phyloP scores from a whole-genome alignment of 2,888 invertebrate species.

The Hirtodrosophila confusa region DNA sequence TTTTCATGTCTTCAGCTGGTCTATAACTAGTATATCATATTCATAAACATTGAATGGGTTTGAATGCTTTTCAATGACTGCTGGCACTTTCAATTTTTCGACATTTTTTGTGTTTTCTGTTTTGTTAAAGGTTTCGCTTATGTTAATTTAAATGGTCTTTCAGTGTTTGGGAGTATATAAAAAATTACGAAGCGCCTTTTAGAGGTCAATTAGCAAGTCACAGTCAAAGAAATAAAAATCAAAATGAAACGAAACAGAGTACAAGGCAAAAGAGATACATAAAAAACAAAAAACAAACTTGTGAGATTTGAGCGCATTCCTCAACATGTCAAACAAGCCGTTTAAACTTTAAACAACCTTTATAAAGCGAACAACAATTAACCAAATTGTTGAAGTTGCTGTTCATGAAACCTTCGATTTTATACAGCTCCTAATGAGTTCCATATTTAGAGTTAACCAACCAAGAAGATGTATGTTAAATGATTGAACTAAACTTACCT shows the following conservation, averaged over 20 bases:
- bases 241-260: conserved; percentile 26
- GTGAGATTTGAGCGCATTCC: conserved; percentile 39
- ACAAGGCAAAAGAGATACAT: conserved; percentile 35
- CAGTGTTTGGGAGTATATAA: neutral
- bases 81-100: conserved; percentile 40
- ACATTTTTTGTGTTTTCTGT: conserved; percentile 12
- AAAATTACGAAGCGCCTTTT: conserved; percentile 52
- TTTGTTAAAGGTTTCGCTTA: conserved; percentile 43
- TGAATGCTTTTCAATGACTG: conserved; percentile 9
- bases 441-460: conserved; percentile 1
- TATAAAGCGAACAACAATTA: conserved; percentile 26
- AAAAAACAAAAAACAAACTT: conserved; percentile 19
- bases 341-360: conserved; percentile 35
- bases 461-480: neutral
- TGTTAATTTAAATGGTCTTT: conserved; percentile 48
- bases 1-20: conserved; percentile 9
- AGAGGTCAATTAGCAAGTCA: conserved; percentile 72
- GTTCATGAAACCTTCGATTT: conserved; percentile 38
- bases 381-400: conserved; percentile 22
- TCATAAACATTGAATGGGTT: neutral
- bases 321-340: conserved; percentile 56
- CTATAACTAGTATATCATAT: conserved; percentile 8
- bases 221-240: conserved; percentile 14
- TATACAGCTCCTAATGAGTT: conserved; percentile 11
- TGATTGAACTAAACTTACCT: conserved; percentile 55